Conservation (phyloP, 37 sponge, comb jelly and placozoan species). For the Theonella swinhoei region DNA sequence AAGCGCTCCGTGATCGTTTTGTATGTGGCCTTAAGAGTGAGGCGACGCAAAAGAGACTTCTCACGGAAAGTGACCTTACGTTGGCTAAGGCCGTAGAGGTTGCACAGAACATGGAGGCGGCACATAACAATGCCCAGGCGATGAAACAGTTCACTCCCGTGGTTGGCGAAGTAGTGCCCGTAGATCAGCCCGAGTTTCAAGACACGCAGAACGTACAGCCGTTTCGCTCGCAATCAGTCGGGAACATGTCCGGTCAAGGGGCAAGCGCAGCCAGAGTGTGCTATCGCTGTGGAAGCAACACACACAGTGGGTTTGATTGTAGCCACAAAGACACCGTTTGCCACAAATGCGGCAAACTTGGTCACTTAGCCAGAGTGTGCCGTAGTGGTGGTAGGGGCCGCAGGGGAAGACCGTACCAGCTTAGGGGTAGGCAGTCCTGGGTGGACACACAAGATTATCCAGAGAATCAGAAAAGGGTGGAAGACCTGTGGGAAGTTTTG, state of each 20-base stretch:
- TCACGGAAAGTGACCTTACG: conserved; percentile 3
- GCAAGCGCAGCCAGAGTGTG: background rate
- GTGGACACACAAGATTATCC: background rate
- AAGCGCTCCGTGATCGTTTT: conserved; percentile 27
- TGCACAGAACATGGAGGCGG: conserved; percentile 14
- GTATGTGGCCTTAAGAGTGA: conserved; percentile 36
- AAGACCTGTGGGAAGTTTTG: background rate
- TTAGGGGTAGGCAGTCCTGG: background rate
- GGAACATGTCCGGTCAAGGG: too few relatives aligned
- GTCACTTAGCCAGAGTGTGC: conserved; percentile 13
- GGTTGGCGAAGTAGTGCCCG: background rate
- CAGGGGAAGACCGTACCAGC: background rate
- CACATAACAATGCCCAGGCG: background rate
- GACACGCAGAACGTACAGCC: too few relatives aligned
- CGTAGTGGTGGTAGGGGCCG: background rate
- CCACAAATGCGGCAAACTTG: conserved; percentile 14
- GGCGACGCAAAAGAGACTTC: conserved; percentile 23
- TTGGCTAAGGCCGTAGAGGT: conserved; percentile 18
- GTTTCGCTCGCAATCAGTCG: too few relatives aligned
- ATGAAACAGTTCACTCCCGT: background rate
- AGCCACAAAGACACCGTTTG: background rate
- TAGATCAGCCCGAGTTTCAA: too few relatives aligned
- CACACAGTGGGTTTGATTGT: background rate
- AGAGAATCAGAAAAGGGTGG: background rate
- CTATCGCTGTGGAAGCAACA: conserved; percentile 21